Evolutionary conservation across 2,113 vertebrate genomes (phyloP).

Genomic region (Puma concolor): DNA sequence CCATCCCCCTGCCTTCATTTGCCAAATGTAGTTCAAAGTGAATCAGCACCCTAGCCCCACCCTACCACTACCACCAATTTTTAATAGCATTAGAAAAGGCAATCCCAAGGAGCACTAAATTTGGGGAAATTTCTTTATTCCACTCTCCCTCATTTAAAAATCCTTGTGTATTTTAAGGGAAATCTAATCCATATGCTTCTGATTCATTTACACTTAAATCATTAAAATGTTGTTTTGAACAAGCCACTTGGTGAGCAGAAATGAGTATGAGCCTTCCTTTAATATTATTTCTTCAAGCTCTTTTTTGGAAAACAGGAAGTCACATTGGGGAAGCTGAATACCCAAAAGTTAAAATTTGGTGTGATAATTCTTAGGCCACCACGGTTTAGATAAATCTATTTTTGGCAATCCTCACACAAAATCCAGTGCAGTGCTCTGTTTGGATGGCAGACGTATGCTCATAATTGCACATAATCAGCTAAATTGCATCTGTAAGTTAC

Average conservation of each 20-base stretch:
- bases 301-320: slow-evolving; percentile 78
- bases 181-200: slow-evolving; percentile 80
- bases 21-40: slow-evolving; percentile 74
- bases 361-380: slow-evolving; percentile 50
- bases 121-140: slow-evolving; percentile 76
- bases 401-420: slow-evolving; percentile 50
- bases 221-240: slow-evolving; percentile 79
- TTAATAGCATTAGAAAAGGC: slow-evolving; percentile 71
- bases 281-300: slow-evolving; percentile 67
- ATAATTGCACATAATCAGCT: slow-evolving; percentile 63
- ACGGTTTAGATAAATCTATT: slow-evolving; percentile 57
- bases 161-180: slow-evolving; percentile 75
- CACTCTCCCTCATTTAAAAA: slow-evolving; percentile 67
- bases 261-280: slow-evolving; percentile 58
- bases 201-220: slow-evolving; percentile 82
- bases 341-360: slow-evolving; percentile 62
- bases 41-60: neutral
- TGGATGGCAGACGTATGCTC: slow-evolving; percentile 29
- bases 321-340: slow-evolving; percentile 33
- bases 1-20: neutral
- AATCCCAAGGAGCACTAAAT: slow-evolving; percentile 64
- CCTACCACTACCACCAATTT: slow-evolving; percentile 18
- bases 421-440: neutral
- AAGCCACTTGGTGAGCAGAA: slow-evolving; percentile 71
- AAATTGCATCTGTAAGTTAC: slow-evolving; percentile 36